Evolutionary conservation across 2,888 invertebrate genomes (phyloP).

Genomic region (Trichopria drosophilae): DNA sequence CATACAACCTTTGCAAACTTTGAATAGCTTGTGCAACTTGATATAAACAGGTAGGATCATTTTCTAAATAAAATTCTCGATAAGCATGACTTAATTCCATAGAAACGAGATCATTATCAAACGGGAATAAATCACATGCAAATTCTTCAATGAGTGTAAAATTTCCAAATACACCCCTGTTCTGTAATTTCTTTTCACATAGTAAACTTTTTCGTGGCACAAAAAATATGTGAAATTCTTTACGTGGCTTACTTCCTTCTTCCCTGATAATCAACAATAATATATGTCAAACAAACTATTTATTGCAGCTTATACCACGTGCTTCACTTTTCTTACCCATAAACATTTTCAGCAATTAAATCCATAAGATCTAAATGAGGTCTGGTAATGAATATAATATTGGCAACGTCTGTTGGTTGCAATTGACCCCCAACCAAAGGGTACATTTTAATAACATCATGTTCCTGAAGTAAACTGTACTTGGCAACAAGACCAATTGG

Average conservation of each 20-base stretch:
- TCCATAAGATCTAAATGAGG: slow-evolving; percentile 84
- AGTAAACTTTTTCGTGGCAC: slow-evolving; percentile 84
- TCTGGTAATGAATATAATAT: slow-evolving; percentile 86
- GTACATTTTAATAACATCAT: slow-evolving; percentile 84
- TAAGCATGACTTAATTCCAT: slow-evolving; percentile 83
- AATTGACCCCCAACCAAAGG: slow-evolving; percentile 71
- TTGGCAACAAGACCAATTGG: slow-evolving; percentile 85
- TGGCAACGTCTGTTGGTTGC: slow-evolving; percentile 73
- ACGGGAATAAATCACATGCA: slow-evolving; percentile 83
- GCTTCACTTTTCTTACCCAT: slow-evolving; percentile 59
- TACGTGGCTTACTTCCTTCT: slow-evolving; percentile 60
- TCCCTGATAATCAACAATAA: slow-evolving; percentile 53
- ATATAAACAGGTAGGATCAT: slow-evolving; percentile 85
- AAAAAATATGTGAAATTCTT: slow-evolving; percentile 86
- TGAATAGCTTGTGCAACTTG: slow-evolving; percentile 86
- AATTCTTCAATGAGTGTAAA: slow-evolving; percentile 81
- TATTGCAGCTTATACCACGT: no score
- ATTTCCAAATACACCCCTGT: slow-evolving; percentile 78
- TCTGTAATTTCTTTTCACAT: slow-evolving; percentile 83
- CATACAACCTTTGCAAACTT: slow-evolving; percentile 83
- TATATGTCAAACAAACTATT: no score
- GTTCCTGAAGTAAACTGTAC: slow-evolving; percentile 75
- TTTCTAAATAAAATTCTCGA: slow-evolving; percentile 84
- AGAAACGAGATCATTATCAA: slow-evolving; percentile 90
- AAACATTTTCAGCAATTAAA: slow-evolving; percentile 75